phyloP scores from a whole-genome alignment of 2,113 vertebrate genomes.

The Crotophaga sulcirostris region DNA sequence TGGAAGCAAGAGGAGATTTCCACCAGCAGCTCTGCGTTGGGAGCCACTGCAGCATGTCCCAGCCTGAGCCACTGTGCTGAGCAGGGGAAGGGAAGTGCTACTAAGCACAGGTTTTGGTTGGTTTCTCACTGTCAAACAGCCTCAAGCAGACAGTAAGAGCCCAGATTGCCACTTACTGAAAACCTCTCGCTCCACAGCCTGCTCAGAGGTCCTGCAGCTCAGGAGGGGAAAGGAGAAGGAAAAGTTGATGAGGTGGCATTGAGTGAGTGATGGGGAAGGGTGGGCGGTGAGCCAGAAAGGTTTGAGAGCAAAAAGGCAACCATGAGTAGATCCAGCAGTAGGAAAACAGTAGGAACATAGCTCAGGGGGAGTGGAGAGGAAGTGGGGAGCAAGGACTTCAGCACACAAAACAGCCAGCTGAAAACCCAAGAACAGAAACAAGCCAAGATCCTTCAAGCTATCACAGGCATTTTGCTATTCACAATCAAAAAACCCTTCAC shows the following conservation, averaged over 20 bases:
- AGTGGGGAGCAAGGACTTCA: not conserved
- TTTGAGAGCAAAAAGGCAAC: not conserved
- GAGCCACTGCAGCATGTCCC: not conserved
- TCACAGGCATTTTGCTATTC: not conserved
- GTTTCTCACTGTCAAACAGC: not conserved
- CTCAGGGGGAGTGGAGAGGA: not conserved
- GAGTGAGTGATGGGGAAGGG: not conserved
- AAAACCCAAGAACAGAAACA: not conserved
- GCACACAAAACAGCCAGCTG: not conserved
- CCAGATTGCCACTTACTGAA: not conserved
- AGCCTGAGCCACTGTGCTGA: not conserved
- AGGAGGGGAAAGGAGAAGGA: accelerated
- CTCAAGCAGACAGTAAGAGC: not conserved
- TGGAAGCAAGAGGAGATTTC: not conserved
- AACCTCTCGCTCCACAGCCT: not conserved
- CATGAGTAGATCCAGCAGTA: accelerated
- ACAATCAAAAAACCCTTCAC: not conserved
- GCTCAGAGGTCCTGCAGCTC: not conserved
- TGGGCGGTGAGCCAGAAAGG: not conserved
- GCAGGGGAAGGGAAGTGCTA: not conserved
- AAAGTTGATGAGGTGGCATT: not conserved
- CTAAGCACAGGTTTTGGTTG: not conserved
- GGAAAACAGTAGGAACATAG: not conserved
- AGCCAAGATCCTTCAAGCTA: not conserved
- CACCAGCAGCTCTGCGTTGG: accelerated